A percentile compares a stretch with the other conserved stretches of the same genome.
Evolutionary conservation across 2,888 invertebrate species (phyloP).

Genomic region (Acronicta alni): DNA sequence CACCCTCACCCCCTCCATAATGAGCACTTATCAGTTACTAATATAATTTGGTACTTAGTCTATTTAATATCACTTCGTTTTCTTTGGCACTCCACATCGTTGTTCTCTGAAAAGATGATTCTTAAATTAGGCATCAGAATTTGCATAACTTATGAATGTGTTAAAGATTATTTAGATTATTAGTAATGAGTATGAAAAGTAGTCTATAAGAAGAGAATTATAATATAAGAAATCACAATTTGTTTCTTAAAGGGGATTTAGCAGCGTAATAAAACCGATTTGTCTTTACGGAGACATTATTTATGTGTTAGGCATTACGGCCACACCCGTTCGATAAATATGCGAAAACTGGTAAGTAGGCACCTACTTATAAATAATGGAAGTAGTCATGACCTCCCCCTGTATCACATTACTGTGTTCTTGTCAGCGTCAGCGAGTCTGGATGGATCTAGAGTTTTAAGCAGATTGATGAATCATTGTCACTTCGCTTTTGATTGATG

Average conservation of each 20-base stretch:
- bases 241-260: not conserved
- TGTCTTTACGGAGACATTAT: slow-evolving; percentile 20
- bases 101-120: slow-evolving; percentile 70
- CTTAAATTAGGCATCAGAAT: not conserved
- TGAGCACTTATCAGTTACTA: slow-evolving; percentile 57
- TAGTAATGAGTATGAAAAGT: too few species aligned
- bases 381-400: slow-evolving; percentile 5
- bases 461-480: slow-evolving; percentile 76
- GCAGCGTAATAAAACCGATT: not conserved
- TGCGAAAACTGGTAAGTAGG: slow-evolving; percentile 6
- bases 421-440: slow-evolving; percentile 51
- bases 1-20: slow-evolving; percentile 88
- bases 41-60: slow-evolving; percentile 51
- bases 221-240: too few species aligned
- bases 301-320: slow-evolving; percentile 10
- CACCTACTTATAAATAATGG: not conserved
- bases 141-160: not conserved
- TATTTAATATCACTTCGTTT: slow-evolving; percentile 61
- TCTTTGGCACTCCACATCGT: slow-evolving; percentile 71
- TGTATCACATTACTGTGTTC: slow-evolving; percentile 22
- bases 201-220: too few species aligned
- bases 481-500: slow-evolving; percentile 73
- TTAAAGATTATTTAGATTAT: not conserved
- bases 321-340: slow-evolving; percentile 23
- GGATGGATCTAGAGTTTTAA: slow-evolving; percentile 65